Base-by-base conservation (phyloP, 2,888 invertebrate species). In the Drosophila mulleri region DNA sequence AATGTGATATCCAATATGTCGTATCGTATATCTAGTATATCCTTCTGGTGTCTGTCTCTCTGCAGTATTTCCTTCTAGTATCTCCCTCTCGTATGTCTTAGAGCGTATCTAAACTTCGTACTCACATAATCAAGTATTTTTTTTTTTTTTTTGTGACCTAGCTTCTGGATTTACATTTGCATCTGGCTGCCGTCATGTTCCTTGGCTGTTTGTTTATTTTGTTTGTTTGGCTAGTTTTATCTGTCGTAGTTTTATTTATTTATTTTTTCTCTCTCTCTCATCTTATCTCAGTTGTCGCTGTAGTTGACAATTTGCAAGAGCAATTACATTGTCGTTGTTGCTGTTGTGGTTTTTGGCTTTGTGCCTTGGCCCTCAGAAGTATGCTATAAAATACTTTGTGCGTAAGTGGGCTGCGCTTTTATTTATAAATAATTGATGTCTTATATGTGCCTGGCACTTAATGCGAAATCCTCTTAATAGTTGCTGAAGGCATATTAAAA, bases 401-500 rank as follows among this genome's bases (percentile, higher is more conserved):
- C 70, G 73, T 80, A 72, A 71, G 67, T 48, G 81, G 60, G 66
- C 53, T 71, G 63, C 70, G 79, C 79, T 74, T 75, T 77, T 78
- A 67, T 64, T 79, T 58, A 65, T 84, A 58, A 83, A 84, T 84
- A 83, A 86, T 86, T 79, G 63, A 84, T 83, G 89, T 58, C 80
- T 83, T 74, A 86, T 83, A 78, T 83, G 89, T 68, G 87, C 59
- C 65, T 69, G 89, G 60, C 81, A 83, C 73, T 84, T 84, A 86
- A 83, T 70, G 76, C 66, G 66, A 65, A 58, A 54, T 74, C 59
- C 79, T 71, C 77, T 88, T 84, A 84, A 84, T 88, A 84, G 84
- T 84, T 86, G 81, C 84, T 81, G 58, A 76, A 88, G 89, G 84
- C 84, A 88, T 86, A 84, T 84, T 89, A 84, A 84, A 86, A 76